A percentile compares a stretch with the other conserved stretches of the same genome.
Conservation (phyloP, 64 coral and sea anemone genomes). For the Stylophora pistillata region DNA sequence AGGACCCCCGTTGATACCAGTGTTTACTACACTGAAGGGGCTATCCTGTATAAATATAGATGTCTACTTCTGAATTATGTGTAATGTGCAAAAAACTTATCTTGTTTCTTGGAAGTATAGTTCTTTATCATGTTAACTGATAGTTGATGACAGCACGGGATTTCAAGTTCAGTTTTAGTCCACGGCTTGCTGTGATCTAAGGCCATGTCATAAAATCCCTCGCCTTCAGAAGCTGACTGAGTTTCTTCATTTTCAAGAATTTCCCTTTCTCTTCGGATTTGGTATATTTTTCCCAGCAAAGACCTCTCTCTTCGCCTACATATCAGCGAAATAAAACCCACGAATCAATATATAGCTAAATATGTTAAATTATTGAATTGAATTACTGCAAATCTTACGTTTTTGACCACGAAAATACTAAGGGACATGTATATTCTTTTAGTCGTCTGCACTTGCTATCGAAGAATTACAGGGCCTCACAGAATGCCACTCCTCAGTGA, state of each 20-base stretch:
- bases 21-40: too few relatives aligned
- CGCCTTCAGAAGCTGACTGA: slow-evolving; percentile 33
- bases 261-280: slow-evolving; percentile 8
- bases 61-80: slow-evolving; percentile 4
- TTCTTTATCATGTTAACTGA: background rate
- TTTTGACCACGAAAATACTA: slow-evolving; percentile 17
- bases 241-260: slow-evolving; percentile 22
- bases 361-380: too few relatives aligned
- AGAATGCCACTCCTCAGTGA: too few relatives aligned
- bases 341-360: too few relatives aligned
- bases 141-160: background rate
- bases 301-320: slow-evolving; percentile 29
- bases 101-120: background rate
- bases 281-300: background rate
- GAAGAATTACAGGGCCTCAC: too few relatives aligned
- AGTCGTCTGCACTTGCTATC: background rate
- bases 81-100: background rate
- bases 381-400: too few relatives aligned
- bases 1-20: too few relatives aligned
- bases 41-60: too few relatives aligned
- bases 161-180: slow-evolving; percentile 1
- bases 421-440: slow-evolving; percentile 21
- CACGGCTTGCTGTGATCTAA: background rate
- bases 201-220: background rate
- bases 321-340: too few relatives aligned